Evolutionary conservation across 2,888 invertebrate genomes (phyloP).

Genomic region (Platerodrilus igneus): DNA sequence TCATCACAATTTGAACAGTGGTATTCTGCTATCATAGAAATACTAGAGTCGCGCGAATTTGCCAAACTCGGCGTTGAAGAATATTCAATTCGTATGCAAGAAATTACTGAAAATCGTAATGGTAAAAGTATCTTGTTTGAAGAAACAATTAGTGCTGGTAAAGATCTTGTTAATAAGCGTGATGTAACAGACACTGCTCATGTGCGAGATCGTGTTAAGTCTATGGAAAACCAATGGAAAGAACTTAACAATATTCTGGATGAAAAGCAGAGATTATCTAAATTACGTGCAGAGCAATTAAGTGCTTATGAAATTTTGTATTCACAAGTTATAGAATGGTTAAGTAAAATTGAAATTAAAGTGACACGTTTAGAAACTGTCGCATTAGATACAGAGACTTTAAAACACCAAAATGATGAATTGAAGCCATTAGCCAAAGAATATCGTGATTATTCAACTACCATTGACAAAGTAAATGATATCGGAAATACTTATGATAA

Average conservation of each 20-base stretch:
- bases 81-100: constrained; percentile 54
- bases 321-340: constrained; percentile 80
- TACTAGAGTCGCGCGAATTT: constrained; percentile 69
- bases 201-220: constrained; percentile 79
- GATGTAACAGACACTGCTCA: constrained; percentile 84
- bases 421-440: constrained; percentile 82
- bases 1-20: constrained; percentile 68
- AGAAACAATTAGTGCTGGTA: constrained; percentile 74
- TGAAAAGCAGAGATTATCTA: constrained; percentile 79
- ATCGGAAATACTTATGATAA: constrained; percentile 83
- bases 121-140: constrained; percentile 65
- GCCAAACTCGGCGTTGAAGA: constrained; percentile 63
- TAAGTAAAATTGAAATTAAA: constrained; percentile 71
- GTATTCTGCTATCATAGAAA: constrained; percentile 64
- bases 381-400: constrained; percentile 79
- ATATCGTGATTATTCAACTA: constrained; percentile 78
- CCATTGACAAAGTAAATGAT: constrained; percentile 88
- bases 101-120: constrained; percentile 46
- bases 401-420: constrained; percentile 80
- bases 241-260: constrained; percentile 77
- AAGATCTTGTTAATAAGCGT: constrained; percentile 73
- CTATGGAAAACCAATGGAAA: constrained; percentile 83
- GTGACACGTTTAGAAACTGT: constrained; percentile 76
- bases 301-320: constrained; percentile 80
- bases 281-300: constrained; percentile 79